Percentiles rank a stretch among this genome's conserved stretches.
Conservation (phyloP, 2,888 invertebrate genomes). For the Galerucella calmariensis region DNA sequence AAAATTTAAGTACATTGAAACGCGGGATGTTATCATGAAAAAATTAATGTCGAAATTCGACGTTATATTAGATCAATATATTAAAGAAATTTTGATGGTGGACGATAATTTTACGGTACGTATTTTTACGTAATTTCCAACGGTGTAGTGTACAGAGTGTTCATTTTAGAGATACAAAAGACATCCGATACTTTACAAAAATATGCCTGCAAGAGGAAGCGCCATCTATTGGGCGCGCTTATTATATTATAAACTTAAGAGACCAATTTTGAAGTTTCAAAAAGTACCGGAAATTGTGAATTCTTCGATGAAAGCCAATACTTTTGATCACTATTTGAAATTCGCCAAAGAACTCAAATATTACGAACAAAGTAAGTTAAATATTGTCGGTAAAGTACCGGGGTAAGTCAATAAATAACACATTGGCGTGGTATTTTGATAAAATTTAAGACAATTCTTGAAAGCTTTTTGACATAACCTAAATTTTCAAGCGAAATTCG, state of each 20-base stretch:
- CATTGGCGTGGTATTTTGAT: too few relatives aligned
- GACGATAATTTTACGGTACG: slow-evolving; percentile 77
- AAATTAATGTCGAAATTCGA: slow-evolving; percentile 86
- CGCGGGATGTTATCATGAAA: slow-evolving; percentile 77
- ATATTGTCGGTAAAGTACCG: neutral
- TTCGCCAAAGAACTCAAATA: slow-evolving; percentile 80
- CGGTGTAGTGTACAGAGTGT: neutral
- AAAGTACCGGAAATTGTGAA: slow-evolving; percentile 79
- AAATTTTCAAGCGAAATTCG: slow-evolving; percentile 67
- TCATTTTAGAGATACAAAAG: slow-evolving; percentile 69
- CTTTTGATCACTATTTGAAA: slow-evolving; percentile 81
- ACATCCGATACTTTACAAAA: slow-evolving; percentile 77
- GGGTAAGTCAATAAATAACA: too few relatives aligned
- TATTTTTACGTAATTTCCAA: neutral
- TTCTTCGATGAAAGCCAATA: slow-evolving; percentile 78
- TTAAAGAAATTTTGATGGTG: slow-evolving; percentile 80
- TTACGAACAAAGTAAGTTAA: slow-evolving; percentile 63
- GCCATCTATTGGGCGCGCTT: slow-evolving; percentile 88
- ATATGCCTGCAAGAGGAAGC: slow-evolving; percentile 85
- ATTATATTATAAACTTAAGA: slow-evolving; percentile 82
- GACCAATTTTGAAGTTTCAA: slow-evolving; percentile 82
- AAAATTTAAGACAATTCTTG: neutral
- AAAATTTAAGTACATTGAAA: slow-evolving; percentile 83
- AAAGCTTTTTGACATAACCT: neutral
- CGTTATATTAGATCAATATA: slow-evolving; percentile 85